Evolutionary conservation across 2,797 vertebrate species (phyloP).

Genomic region (Lindbergichthys nudifrons): DNA sequence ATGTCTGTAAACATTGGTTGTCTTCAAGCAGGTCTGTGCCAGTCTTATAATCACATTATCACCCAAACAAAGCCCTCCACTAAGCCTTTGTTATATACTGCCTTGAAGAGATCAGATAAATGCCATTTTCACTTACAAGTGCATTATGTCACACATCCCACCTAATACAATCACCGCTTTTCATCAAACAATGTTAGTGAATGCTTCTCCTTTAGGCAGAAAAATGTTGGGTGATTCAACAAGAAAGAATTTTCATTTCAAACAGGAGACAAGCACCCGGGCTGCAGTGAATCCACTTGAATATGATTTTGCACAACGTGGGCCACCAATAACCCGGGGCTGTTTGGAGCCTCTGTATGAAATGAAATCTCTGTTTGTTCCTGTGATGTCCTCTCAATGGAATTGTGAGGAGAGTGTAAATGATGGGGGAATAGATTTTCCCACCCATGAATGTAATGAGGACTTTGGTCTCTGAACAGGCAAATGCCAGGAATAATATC

Average conservation of each 20-base stretch:
- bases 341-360: constrained; percentile 61
- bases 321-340: constrained; percentile 68
- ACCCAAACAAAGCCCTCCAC: constrained; percentile 53
- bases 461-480: constrained; percentile 17
- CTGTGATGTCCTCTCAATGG: constrained; percentile 60
- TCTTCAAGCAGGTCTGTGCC: constrained; percentile 45
- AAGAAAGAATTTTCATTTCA: constrained; percentile 62
- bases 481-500: constrained; percentile 35
- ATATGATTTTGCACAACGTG: constrained; percentile 71
- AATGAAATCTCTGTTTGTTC: constrained; percentile 73
- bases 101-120: constrained; percentile 57
- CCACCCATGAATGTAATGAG: constrained; percentile 47
- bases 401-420: constrained; percentile 58
- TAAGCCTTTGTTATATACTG: constrained; percentile 58
- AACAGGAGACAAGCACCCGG: constrained; percentile 31
- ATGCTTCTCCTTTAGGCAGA: constrained; percentile 44
- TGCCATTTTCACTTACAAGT: constrained; percentile 52
- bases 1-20: constrained; percentile 59
- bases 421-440: constrained; percentile 52
- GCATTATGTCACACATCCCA: constrained; percentile 56
- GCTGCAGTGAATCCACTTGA: constrained; percentile 62
- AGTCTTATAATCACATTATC: constrained; percentile 68
- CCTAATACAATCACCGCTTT: constrained; percentile 62
- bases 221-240: constrained; percentile 50
- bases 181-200: constrained; percentile 52